Evolutionary conservation across 2,888 invertebrate genomes (phyloP).

Genomic region (Apotomis capreana): DNA sequence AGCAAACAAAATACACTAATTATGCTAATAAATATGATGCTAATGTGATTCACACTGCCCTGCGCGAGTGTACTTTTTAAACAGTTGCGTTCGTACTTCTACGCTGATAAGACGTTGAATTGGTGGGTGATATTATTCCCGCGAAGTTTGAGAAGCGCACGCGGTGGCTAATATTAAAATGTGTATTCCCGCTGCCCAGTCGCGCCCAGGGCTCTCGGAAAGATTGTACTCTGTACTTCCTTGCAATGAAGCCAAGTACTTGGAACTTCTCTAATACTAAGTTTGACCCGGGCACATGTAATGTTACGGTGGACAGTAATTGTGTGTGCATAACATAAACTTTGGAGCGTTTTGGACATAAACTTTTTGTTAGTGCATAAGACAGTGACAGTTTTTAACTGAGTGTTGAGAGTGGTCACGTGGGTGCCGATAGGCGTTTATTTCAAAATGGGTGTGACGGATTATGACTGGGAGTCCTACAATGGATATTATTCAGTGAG

Average conservation of each 20-base stretch:
- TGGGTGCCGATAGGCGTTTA: conserved; percentile 53
- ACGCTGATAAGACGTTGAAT: conserved; percentile 46
- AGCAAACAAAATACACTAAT: conserved; percentile 57
- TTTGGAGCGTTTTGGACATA: conserved; percentile 47
- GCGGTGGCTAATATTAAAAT: conserved; percentile 80
- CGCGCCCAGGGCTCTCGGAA: conserved; percentile 71
- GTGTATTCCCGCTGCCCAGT: conserved; percentile 79
- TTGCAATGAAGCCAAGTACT: conserved; percentile 70
- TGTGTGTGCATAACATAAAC: conserved; percentile 76
- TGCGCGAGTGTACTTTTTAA: conserved; percentile 45
- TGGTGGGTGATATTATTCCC: not conserved
- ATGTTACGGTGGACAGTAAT: conserved; percentile 64
- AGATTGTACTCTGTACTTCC: conserved; percentile 61
- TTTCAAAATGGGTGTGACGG: conserved; percentile 78
- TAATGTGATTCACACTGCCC: conserved; percentile 57
- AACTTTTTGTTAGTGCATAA: conserved; percentile 53
- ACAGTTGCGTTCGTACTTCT: conserved; percentile 46
- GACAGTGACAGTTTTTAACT: conserved; percentile 54
- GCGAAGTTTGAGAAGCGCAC: conserved; percentile 69
- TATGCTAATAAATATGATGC: conserved; percentile 53
- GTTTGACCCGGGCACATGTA: conserved; percentile 57
- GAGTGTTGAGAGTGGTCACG: conserved; percentile 51
- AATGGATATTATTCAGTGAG: conserved; percentile 79
- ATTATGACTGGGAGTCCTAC: conserved; percentile 78
- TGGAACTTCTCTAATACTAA: conserved; percentile 61